Conservation (phyloP, 1,140 invertebrate species). For the Trachelipus rathkii region DNA sequence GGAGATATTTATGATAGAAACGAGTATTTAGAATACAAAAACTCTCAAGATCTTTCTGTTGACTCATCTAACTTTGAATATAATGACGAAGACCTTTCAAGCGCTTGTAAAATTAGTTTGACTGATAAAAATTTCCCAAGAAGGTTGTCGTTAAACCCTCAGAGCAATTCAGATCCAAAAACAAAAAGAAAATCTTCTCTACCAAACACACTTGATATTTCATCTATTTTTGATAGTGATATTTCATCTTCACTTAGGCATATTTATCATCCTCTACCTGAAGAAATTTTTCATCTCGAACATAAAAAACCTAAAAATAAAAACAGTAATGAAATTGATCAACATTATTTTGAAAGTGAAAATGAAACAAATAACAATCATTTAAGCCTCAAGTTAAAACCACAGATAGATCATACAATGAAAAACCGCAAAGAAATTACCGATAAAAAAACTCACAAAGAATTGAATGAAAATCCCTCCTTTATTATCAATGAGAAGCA, state of each 20-base stretch:
- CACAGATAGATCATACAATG: no score
- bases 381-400: no score
- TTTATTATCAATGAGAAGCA: no score
- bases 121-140: not conserved
- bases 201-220: not conserved
- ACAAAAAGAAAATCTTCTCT: not conserved
- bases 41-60: not conserved
- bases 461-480: no score
- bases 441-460: no score
- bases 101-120: not conserved
- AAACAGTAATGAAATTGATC: not conserved
- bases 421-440: no score
- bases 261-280: not conserved
- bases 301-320: not conserved
- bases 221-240: not conserved
- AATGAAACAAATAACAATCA: not conserved
- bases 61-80: not conserved
- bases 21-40: not conserved
- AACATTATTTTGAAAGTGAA: not conserved
- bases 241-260: not conserved
- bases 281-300: not conserved
- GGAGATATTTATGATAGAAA: not conserved
- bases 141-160: not conserved
- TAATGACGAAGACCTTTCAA: not conserved
- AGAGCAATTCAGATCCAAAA: not conserved